Evolutionary conservation across 2,888 invertebrate species (phyloP), one percentile per base, ranked within the genome.

Genomic region (Apotomis turbidana): DNA sequence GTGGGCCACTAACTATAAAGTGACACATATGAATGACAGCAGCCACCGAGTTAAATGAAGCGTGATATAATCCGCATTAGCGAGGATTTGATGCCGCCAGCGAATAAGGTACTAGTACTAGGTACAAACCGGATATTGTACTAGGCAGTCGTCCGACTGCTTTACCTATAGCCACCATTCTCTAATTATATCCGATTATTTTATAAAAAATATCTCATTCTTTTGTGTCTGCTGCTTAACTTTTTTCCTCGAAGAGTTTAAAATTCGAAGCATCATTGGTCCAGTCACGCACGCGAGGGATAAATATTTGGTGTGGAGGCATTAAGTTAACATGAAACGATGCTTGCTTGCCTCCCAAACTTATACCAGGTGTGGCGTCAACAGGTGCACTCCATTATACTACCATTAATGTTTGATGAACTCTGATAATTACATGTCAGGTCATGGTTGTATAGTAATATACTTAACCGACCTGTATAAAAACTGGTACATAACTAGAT

Each of bases 81-180:
- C 82, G 84, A 88, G 87, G 87, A 87, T 88, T 90, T 85, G 86
- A 88, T 88, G 88, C 84, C 78, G 81, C 85, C 86, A 88, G 84
- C 85, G 85, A 87, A 87, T 86, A 91, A 93, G 93, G 93, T 93
- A 92, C 85, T 86, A 49, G 3, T 49, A 9, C 49, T 49, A 49
- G 49, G 49, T 49, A 78, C 79, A 88, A 92, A 92, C 91, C 91
- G 91, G 90, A 90, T 90, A 89, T 88, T 84, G 81, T 87, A 87
- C 87, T 86, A 85, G 82, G 85, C 83, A 87, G 85, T 87, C 75
- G 90, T 82, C 83, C 78, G 87, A 90, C 91, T 89, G 87, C 90
- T 90, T 88, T 84, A 77, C 78, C 79, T 84, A 84, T 85, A 85
- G 85, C 86, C 85, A 85, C 81, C 81, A 78, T 77, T 79, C 75